These are phyloP conservation scores for Harpagifer antarcticus DNA, from an alignment of 2,797 vertebrate genomes.

Conservation along the genomic window DNA sequence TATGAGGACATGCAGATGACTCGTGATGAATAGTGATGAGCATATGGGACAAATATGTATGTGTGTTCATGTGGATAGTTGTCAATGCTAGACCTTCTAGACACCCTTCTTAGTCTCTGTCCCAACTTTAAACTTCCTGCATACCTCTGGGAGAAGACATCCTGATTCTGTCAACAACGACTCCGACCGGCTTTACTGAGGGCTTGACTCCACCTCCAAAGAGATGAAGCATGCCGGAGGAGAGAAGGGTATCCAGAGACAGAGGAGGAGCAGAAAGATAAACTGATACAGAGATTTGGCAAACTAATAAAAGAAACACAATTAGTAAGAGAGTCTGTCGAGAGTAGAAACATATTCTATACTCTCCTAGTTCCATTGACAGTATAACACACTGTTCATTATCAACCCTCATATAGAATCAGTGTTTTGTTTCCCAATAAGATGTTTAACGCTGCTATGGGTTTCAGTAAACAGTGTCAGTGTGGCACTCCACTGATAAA, in stretches of 20 bases:
- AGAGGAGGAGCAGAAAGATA: constrained; percentile 27
- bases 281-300: constrained; percentile 49
- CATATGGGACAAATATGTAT: constrained; percentile 66
- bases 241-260: constrained; percentile 48
- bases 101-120: constrained; percentile 53
- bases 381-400: constrained; percentile 30
- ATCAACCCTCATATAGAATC: constrained; percentile 9
- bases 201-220: constrained; percentile 43
- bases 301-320: constrained; percentile 34
- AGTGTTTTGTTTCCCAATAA: constrained; percentile 20
- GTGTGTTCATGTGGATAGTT: constrained; percentile 22
- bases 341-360: constrained; percentile 23
- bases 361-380: constrained; percentile 13
- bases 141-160: constrained; percentile 71
- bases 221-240: constrained; percentile 27
- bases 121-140: constrained; percentile 46
- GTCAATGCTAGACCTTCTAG: constrained; percentile 56
- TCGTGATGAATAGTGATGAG: constrained; percentile 76
- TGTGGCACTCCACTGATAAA: constrained; percentile 49
- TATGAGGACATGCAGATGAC: constrained; percentile 61
- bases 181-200: constrained; percentile 51
- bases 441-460: constrained; percentile 36
- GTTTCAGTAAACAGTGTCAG: constrained; percentile 64
- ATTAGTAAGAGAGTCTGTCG: constrained; percentile 22
- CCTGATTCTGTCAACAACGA: constrained; percentile 77